Base-by-base conservation (phyloP, 1,140 invertebrate species). In the Dreissena polymorpha region DNA sequence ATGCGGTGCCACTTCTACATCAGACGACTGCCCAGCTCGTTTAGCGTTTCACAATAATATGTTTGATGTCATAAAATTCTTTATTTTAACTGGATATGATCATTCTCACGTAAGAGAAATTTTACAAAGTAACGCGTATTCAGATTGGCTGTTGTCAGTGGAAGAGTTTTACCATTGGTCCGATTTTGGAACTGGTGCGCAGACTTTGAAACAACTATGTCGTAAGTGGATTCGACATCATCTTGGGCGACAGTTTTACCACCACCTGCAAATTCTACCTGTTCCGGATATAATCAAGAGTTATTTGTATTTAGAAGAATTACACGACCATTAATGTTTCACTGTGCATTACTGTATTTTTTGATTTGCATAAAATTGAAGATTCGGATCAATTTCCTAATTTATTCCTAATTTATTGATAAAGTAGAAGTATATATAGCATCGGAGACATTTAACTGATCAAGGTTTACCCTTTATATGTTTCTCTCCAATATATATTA, bases 11-110 rank as follows among this genome's bases (percentile, higher is more conserved):
- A 64, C 10, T 10, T 63, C 69, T 16, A 53, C 71, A 10, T 53
- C 23, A 21, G 82, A 84, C 1, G 77, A 84, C 16, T 90, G 89
- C 63, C 89, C 89, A 57, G 82, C 84, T 8, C 68, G 71, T 12
- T 57, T 89, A 16, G 89, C 89, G 13, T 76, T 89, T n/a, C 12
- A 74, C 14, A 49, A 71, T 10, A 64, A 82, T n/a, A 70, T 76
- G 23, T 71, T 84, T 27, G 64, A 87, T 50, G 79, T 89, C 12
- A 57, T 90, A 6, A 89, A 89, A 64, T 83, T 88, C 27, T 88
- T 90, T 75, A 89, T 90, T 57, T 71, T 90, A 13, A 88, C 83
- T 8, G 89, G 89, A 68, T 90, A 86, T 77, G 89, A 90, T 68
- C 84, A 79, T 25, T 49, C n/a, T 10, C 89, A 90, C 50, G 60